Evolutionary conservation across 2,113 vertebrate genomes (phyloP).

Genomic region (Melanerpes formicivorus): DNA sequence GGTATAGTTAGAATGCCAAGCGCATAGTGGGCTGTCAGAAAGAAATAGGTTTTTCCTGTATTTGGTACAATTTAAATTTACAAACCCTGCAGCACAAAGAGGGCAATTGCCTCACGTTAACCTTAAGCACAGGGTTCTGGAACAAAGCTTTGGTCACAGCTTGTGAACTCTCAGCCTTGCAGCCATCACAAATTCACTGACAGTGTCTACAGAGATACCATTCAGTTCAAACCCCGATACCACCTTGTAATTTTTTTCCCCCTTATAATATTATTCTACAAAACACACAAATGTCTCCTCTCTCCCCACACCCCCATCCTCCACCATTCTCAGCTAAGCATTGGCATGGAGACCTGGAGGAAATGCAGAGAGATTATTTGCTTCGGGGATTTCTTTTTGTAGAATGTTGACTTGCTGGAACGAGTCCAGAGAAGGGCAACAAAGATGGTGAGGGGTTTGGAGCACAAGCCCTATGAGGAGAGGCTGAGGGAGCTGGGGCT

Average conservation of each 20-base stretch:
- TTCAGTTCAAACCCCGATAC: neutral
- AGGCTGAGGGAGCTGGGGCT: no score
- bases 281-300: neutral
- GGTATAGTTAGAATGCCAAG: neutral
- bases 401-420: no score
- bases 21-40: neutral
- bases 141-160: slow-evolving; percentile 15
- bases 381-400: neutral
- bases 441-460: no score
- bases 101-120: neutral
- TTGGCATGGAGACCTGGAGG: neutral
- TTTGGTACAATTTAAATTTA: neutral
- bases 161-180: neutral
- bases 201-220: neutral
- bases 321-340: neutral
- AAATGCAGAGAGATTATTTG: neutral
- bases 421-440: no score
- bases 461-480: no score
- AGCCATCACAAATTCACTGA: neutral
- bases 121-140: neutral
- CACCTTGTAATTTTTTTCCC: neutral
- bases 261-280: neutral
- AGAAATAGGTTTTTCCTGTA: neutral
- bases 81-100: neutral
- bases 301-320: no score